phyloP scores from a whole-genome alignment of 2,113 vertebrate species.

The Zosterops borbonicus region DNA sequence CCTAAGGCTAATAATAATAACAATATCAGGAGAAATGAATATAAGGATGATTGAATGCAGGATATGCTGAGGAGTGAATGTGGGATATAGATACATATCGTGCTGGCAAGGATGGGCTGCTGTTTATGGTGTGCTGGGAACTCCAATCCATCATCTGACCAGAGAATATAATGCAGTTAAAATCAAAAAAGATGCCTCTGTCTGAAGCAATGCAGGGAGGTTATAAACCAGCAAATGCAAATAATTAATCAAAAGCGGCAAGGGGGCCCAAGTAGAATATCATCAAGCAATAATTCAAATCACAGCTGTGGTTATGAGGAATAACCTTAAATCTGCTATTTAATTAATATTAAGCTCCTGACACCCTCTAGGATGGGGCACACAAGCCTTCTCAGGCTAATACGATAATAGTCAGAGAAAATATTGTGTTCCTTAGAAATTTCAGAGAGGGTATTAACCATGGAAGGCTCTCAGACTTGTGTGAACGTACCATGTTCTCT shows the following conservation, averaged over 20 bases:
- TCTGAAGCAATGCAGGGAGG: background rate
- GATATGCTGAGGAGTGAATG: slow-evolving; percentile 49
- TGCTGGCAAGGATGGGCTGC: background rate
- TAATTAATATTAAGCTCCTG: slow-evolving; percentile 59
- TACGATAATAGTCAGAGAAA: background rate
- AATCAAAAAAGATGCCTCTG: slow-evolving; percentile 33
- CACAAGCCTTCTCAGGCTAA: background rate
- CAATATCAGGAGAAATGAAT: slow-evolving; percentile 74
- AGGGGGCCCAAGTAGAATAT: background rate
- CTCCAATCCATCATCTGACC: slow-evolving; percentile 67
- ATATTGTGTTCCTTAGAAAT: background rate
- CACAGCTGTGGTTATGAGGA: slow-evolving; percentile 43
- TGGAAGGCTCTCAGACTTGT: background rate
- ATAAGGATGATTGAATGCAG: slow-evolving; percentile 74
- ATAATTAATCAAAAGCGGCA: slow-evolving; percentile 57
- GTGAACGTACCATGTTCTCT: background rate
- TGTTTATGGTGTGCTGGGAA: slow-evolving; percentile 23
- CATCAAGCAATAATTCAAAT: slow-evolving; percentile 45
- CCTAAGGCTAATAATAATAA: slow-evolving; percentile 68
- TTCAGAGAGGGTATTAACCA: background rate
- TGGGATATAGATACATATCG: slow-evolving; percentile 43
- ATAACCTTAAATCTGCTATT: slow-evolving; percentile 39
- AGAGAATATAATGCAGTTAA: background rate
- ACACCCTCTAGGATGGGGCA: background rate
- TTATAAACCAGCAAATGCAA: slow-evolving; percentile 59